phyloP scores from a whole-genome alignment of 2,888 invertebrate species.

The Zhuqinia jingwanae region DNA sequence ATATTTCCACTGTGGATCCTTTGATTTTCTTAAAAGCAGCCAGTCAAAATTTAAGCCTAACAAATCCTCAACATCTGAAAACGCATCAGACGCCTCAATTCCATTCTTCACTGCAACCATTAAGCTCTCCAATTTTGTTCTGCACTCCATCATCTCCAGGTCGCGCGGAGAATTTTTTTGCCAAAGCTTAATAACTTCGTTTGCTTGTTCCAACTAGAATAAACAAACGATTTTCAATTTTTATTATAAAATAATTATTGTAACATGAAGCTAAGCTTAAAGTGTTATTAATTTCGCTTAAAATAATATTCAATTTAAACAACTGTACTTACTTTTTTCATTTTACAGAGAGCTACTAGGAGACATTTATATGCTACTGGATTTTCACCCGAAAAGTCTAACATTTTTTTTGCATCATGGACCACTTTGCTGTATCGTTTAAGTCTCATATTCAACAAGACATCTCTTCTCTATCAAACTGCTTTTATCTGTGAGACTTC shows the following conservation, averaged over 20 bases:
- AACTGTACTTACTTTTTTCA: slow-evolving; percentile 73
- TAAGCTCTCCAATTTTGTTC: slow-evolving; percentile 76
- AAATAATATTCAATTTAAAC: too few species aligned
- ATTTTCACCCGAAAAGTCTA: slow-evolving; percentile 73
- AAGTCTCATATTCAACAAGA: slow-evolving; percentile 74
- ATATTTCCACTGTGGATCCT: slow-evolving; percentile 77
- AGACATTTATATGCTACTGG: slow-evolving; percentile 77
- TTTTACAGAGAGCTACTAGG: slow-evolving; percentile 76
- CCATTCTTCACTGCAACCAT: slow-evolving; percentile 77
- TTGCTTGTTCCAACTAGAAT: slow-evolving; percentile 75
- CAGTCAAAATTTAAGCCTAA: slow-evolving; percentile 75
- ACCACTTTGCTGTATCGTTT: slow-evolving; percentile 74
- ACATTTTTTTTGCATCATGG: slow-evolving; percentile 74
- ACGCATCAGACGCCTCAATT: slow-evolving; percentile 76
- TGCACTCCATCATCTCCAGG: slow-evolving; percentile 77
- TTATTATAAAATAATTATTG: too few species aligned
- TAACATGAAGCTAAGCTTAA: too few species aligned
- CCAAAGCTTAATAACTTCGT: slow-evolving; percentile 76
- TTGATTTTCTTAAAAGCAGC: slow-evolving; percentile 70
- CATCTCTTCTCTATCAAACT: slow-evolving; percentile 77
- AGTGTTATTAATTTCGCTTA: too few species aligned
- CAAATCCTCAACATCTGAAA: slow-evolving; percentile 77
- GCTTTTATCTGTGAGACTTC: slow-evolving; percentile 62
- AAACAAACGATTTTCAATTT: too few species aligned
- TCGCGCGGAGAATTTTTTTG: slow-evolving; percentile 74